phyloP scores from a whole-genome alignment of 2,888 invertebrate species.

The Branchellion lobata region DNA sequence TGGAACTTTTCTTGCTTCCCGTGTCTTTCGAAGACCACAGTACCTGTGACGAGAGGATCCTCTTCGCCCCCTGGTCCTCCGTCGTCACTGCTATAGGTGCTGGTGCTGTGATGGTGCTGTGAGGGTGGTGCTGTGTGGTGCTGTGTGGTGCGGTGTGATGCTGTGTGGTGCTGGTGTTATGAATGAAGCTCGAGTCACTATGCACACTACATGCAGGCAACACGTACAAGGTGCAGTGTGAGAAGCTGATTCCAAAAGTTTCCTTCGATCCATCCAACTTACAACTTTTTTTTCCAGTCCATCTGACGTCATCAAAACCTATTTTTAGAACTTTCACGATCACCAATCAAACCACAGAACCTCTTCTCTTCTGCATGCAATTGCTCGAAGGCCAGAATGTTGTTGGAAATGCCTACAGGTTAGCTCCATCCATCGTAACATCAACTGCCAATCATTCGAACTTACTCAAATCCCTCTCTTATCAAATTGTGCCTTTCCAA shows the following conservation, averaged over 20 bases:
- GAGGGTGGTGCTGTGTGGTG: too few relatives aligned
- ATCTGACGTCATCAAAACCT: background rate
- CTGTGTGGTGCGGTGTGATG: too few relatives aligned
- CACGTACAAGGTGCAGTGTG: background rate
- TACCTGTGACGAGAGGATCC: background rate
- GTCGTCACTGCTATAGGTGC: background rate
- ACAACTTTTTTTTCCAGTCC: background rate
- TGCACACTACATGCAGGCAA: background rate
- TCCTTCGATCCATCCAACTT: background rate
- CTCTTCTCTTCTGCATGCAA: background rate
- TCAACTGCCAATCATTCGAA: too few relatives aligned
- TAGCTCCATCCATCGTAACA: too few relatives aligned
- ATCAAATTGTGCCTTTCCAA: too few relatives aligned
- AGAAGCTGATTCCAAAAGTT: constrained; percentile 2
- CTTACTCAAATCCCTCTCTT: too few relatives aligned
- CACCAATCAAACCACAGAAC: background rate
- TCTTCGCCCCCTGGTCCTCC: background rate
- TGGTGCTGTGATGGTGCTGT: background rate
- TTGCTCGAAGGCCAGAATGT: background rate
- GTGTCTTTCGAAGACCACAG: background rate
- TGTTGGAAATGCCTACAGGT: background rate
- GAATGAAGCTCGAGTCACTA: too few relatives aligned
- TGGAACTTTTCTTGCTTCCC: background rate
- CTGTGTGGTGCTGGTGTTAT: too few relatives aligned
- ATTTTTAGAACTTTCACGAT: background rate